phyloP scores from a whole-genome alignment of 1,140 invertebrate species.

The Bombus sylvicola region DNA sequence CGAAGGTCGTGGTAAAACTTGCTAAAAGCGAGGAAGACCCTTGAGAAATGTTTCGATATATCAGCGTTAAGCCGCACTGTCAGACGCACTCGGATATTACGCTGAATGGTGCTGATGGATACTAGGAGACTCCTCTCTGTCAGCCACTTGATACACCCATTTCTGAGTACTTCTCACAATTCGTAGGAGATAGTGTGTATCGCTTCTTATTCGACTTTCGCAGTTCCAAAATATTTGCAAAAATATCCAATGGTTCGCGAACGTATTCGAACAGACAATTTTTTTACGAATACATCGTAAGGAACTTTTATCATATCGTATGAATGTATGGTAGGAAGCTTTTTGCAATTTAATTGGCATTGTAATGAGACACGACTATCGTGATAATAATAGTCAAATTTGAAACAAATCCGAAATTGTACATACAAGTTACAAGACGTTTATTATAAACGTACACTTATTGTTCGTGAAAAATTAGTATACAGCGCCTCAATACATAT shows the following conservation, averaged over 20 bases:
- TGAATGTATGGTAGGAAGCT: no score
- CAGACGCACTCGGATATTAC: conserved; percentile 70
- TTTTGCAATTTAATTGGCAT: no score
- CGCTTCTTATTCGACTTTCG: background rate
- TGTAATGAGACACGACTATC: no score
- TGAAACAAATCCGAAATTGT: no score
- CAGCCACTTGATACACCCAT: conserved; percentile 63
- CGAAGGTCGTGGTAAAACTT: conserved; percentile 63
- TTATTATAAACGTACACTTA: no score
- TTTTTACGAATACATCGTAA: no score
- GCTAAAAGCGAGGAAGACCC: conserved; percentile 43
- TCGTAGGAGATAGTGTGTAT: background rate
- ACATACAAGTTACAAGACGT: no score
- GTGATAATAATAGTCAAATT: no score
- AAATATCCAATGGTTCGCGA: background rate
- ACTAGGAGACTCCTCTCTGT: conserved; percentile 65
- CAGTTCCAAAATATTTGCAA: background rate
- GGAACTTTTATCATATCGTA: no score
- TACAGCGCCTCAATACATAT: no score
- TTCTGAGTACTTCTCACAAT: conserved; percentile 15
- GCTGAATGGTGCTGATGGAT: conserved; percentile 71
- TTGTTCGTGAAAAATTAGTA: no score
- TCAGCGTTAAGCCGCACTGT: conserved; percentile 68
- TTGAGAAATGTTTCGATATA: conserved; percentile 72
- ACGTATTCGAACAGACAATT: background rate